These are phyloP conservation scores for Halichondria panicea DNA, from an alignment of 37 sponge, comb jelly and placozoan genomes.

Conservation along the genomic window DNA sequence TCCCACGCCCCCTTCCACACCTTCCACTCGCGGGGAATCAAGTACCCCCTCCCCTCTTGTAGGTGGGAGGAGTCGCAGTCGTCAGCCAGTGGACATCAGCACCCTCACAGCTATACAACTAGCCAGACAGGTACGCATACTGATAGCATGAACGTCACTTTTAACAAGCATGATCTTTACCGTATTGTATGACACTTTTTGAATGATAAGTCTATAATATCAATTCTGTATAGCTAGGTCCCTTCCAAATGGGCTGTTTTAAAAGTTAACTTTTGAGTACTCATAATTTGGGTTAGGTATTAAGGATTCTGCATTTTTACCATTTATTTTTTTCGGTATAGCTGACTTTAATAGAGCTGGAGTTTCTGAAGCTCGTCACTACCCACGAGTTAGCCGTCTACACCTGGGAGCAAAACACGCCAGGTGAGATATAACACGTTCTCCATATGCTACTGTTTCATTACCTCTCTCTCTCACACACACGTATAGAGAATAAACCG, in stretches of 20 bases:
- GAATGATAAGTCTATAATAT: no score
- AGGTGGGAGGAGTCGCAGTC: neutral
- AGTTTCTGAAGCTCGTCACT: slow-evolving; percentile 58
- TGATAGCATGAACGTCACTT: no score
- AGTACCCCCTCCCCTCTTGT: neutral
- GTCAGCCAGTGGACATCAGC: slow-evolving; percentile 9
- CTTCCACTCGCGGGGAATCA: neutral
- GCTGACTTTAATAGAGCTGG: slow-evolving; percentile 82
- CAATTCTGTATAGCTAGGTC: no score
- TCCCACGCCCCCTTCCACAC: slow-evolving; percentile 2
- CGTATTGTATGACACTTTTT: no score
- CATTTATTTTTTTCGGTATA: no score
- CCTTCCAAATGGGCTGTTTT: no score
- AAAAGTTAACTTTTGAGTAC: no score
- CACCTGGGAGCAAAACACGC: slow-evolving; percentile 63
- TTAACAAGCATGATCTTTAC: no score
- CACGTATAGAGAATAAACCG: slow-evolving; percentile 36
- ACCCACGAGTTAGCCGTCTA: slow-evolving; percentile 66
- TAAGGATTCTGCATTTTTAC: no score
- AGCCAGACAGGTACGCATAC: slow-evolving; percentile 41
- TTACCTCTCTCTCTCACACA: no score
- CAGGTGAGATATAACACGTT: slow-evolving; percentile 23
- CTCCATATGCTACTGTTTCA: no score
- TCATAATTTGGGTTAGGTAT: no score
- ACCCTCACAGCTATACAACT: slow-evolving; percentile 36